phyloP scores from a whole-genome alignment of 92 coral and sea anemone genomes.

The Siderastrea radians region DNA sequence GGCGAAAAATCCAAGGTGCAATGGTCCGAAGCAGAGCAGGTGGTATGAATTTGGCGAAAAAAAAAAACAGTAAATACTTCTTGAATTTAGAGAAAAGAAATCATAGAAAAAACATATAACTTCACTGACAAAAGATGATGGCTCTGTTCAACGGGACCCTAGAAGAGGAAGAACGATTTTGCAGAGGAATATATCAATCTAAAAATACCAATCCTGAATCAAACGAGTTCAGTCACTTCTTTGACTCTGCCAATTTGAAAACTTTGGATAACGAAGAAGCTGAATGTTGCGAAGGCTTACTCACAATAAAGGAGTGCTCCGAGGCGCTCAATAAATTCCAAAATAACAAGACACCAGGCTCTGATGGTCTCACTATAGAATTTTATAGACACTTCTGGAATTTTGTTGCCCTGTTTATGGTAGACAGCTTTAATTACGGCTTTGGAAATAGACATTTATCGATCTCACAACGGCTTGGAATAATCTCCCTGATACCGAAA shows the following conservation, averaged over 20 bases:
- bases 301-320: background rate
- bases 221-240: background rate
- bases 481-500: too few species aligned
- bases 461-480: too few species aligned
- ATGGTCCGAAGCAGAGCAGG: background rate
- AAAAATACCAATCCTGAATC: background rate
- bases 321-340: background rate
- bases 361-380: background rate
- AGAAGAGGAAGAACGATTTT: background rate
- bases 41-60: conserved; percentile 3
- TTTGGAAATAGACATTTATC: background rate
- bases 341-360: too few species aligned
- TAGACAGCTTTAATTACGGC: background rate
- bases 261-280: background rate
- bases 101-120: background rate
- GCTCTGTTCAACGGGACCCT: background rate
- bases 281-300: background rate
- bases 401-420: background rate
- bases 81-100: background rate
- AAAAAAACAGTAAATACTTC: background rate
- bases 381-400: conserved; percentile 27
- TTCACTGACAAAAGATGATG: background rate
- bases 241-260: background rate
- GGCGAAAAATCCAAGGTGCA: background rate
- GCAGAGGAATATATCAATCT: background rate